These are phyloP conservation scores for Sceliomorpha sp. DNA, from an alignment of 2,888 invertebrate genomes.

Conservation along the genomic window DNA sequence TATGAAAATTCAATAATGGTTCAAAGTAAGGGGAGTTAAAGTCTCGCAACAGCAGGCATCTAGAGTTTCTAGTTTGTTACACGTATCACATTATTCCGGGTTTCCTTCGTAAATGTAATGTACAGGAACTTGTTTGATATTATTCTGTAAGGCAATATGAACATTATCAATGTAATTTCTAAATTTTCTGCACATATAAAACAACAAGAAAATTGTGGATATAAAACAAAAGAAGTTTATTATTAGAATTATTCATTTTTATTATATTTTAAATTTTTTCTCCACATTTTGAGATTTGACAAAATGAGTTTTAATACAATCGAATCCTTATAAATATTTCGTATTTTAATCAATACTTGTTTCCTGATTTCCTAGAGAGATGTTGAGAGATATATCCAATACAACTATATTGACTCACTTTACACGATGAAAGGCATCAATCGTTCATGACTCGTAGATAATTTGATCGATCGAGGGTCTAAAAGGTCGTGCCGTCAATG, in stretches of 20 bases:
- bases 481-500: constrained; percentile 32
- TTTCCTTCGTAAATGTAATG: constrained; percentile 25
- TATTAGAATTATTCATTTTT: no score
- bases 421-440: constrained; percentile 26
- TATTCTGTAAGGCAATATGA: not conserved
- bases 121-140: constrained; percentile 17
- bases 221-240: no score
- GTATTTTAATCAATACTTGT: no score
- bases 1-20: constrained; percentile 44
- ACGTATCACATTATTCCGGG: constrained; percentile 25
- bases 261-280: not conserved
- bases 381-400: constrained; percentile 19
- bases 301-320: no score
- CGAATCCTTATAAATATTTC: no score
- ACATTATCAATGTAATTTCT: not conserved
- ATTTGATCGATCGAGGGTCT: constrained; percentile 36
- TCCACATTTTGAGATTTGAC: constrained; percentile 11
- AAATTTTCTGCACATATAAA: not conserved
- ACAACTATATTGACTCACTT: constrained; percentile 23
- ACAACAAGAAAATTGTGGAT: no score
- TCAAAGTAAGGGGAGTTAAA: constrained; percentile 11
- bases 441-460: constrained; percentile 32
- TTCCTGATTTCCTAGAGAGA: no score
- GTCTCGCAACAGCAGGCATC: constrained; percentile 20
- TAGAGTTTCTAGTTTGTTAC: constrained; percentile 23